phyloP scores from a whole-genome alignment of 2,113 vertebrate genomes.

The Trichechus manatus region DNA sequence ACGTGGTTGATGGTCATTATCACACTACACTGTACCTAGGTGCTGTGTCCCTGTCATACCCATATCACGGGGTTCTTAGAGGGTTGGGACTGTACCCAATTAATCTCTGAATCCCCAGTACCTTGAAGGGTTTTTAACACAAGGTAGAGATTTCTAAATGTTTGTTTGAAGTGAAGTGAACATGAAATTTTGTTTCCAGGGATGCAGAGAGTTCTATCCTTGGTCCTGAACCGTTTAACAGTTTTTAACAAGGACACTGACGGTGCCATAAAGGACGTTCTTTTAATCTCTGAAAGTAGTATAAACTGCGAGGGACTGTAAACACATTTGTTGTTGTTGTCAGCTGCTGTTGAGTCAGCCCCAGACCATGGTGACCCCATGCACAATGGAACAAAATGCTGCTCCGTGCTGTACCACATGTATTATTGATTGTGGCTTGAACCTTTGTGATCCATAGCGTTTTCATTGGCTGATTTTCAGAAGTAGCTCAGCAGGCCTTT shows the following conservation, averaged over 20 bases:
- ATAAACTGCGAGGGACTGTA: not conserved
- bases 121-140: not conserved
- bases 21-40: not conserved
- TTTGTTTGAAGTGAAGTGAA: not conserved
- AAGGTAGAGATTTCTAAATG: not conserved
- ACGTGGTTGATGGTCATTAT: not conserved
- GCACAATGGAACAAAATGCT: not conserved
- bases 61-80: not conserved
- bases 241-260: not conserved
- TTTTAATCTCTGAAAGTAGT: not conserved
- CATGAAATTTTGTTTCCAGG: not conserved
- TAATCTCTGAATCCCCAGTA: not conserved
- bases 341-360: not conserved
- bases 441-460: not conserved
- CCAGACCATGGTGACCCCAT: not conserved
- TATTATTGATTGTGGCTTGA: not conserved
- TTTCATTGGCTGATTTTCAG: not conserved
- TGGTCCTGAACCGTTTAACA: not conserved
- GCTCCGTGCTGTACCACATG: not conserved
- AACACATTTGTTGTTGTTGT: not conserved
- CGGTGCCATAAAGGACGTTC: not conserved
- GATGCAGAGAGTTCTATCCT: not conserved
- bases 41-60: not conserved
- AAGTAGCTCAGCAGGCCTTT: not conserved
- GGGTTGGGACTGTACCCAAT: not conserved